Evolutionary conservation across 2,797 vertebrate species (phyloP).

Genomic region (Rousettus madagascariensis): DNA sequence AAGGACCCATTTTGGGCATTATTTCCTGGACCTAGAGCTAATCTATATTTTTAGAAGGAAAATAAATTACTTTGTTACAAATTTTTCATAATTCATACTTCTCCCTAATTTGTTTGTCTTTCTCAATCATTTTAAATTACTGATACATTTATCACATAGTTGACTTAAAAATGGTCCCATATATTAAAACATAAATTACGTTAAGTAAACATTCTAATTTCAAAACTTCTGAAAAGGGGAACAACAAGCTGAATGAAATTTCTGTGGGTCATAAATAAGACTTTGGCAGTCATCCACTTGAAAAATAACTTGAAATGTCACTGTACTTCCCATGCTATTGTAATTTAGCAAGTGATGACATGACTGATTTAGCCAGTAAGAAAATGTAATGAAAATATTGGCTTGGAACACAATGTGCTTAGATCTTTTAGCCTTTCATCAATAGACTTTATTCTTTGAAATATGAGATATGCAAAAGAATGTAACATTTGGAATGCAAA

Average conservation of each 20-base stretch:
- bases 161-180: neutral
- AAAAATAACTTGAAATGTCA: conserved; percentile 29
- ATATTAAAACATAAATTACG: neutral
- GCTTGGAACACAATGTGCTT: conserved; percentile 8
- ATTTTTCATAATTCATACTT: conserved; percentile 7
- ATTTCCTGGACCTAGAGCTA: neutral
- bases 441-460: conserved; percentile 25
- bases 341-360: conserved; percentile 38
- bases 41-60: conserved; percentile 18
- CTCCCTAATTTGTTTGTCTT: neutral
- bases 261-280: neutral
- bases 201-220: neutral
- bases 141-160: neutral
- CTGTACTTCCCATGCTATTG: neutral
- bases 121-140: neutral
- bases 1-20: neutral
- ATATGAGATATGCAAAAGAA: neutral
- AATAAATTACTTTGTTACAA: conserved; percentile 10
- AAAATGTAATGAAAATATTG: conserved; percentile 51
- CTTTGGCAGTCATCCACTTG: neutral
- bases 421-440: neutral
- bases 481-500: neutral
- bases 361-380: neutral
- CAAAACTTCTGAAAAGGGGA: neutral
- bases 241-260: neutral